Evolutionary conservation across 2,888 invertebrate species (phyloP), one percentile per base, ranked within the genome.

Genomic region (Aporophyla nigra): DNA sequence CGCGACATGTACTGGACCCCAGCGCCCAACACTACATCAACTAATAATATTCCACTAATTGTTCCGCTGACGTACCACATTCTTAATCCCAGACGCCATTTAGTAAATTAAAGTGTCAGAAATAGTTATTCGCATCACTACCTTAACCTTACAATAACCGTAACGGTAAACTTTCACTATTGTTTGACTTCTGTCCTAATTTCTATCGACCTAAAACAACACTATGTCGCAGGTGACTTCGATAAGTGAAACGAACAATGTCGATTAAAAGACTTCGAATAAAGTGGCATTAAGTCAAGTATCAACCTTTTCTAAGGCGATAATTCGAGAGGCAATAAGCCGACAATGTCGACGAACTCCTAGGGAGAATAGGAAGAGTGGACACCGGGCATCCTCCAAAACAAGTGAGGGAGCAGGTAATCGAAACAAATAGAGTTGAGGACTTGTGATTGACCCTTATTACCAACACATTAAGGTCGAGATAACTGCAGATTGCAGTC

Each of bases 211-310:
- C 69, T 77, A 77, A 79, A 82, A 80, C 71, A 72, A 79, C 70
- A 79, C 71, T 12, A 67, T 43, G 71, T 66, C 71, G 68, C 68
- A 78, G 82, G 82, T 82, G 76, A 82, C 76, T 51, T n/a, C 56
- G 21, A 75, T 53, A 82, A 82, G 70, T 77, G 77, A 78, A 83
- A 81, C 81, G 43, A 71, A 77, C 82, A 82, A 82, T 71, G 63
- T 46, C 19, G 49, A 80, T 80, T 85, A 84, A 83, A 87, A 83
- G 72, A 70, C 67, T 63, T 81, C 78, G 84, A 89, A 87, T 67
- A 76, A 87, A 87, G 87, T 84, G 80, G 83, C 83, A 92, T 91
- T 89, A 89, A 86, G 89, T 90, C 91, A 91, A 91, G 92, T 92
- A 93, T 91, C 85, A 89, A 86, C 82, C 85, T 89, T 88, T 90